phyloP scores from a whole-genome alignment of 2,888 invertebrate species.

The Lepidocyrtoides sp. region DNA sequence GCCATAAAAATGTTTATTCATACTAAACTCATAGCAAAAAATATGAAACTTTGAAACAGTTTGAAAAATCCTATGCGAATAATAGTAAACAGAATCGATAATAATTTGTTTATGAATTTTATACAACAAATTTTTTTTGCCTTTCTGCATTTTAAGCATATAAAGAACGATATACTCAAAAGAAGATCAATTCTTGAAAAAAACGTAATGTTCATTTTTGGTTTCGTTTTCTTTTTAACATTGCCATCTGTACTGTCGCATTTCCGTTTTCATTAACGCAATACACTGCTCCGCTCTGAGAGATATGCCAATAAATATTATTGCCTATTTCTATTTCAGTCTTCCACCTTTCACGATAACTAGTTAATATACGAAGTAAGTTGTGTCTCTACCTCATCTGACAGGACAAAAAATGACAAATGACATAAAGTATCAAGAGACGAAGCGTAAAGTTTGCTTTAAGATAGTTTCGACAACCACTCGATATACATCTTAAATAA shows the following conservation, averaged over 20 bases:
- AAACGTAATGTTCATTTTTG: background rate
- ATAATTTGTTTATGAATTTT: background rate
- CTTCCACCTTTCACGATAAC: slow-evolving; percentile 24
- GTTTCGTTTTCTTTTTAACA: background rate
- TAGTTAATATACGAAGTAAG: background rate
- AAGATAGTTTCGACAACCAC: background rate
- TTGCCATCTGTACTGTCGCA: slow-evolving; percentile 12
- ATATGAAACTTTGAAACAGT: background rate
- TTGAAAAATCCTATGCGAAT: background rate
- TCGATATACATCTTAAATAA: background rate
- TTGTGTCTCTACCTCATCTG: slow-evolving; percentile 46
- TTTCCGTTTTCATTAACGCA: slow-evolving; percentile 35
- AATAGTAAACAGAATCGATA: background rate
- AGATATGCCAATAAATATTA: background rate
- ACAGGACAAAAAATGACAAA: slow-evolving; percentile 83
- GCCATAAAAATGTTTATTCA: background rate
- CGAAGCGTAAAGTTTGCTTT: slow-evolving; percentile 65
- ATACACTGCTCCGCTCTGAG: background rate
- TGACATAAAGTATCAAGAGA: slow-evolving; percentile 81
- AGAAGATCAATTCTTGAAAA: background rate
- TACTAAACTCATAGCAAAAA: background rate
- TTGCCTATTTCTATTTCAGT: background rate
- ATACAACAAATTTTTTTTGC: background rate
- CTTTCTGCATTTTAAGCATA: background rate
- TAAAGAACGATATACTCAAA: background rate